Percentiles rank a stretch among this genome's conserved stretches.
phyloP scores from a whole-genome alignment of 2,113 vertebrate species.

The Alligator sinensis region DNA sequence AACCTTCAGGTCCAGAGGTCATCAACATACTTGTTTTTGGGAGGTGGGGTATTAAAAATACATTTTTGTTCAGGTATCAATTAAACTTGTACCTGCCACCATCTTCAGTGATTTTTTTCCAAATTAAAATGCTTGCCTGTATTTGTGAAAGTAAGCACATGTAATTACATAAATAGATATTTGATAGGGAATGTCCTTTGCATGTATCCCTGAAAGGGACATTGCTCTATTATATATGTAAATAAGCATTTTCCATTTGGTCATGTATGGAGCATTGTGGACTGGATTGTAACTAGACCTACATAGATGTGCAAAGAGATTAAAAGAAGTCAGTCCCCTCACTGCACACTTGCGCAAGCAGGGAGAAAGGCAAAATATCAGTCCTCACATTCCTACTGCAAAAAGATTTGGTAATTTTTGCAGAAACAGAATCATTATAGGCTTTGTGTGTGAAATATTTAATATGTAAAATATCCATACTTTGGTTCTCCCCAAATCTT shows the following conservation, averaged over 20 bases:
- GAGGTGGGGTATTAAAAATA: not conserved
- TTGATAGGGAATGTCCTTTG: not conserved
- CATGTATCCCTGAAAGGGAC: not conserved
- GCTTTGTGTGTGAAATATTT: fast-evolving
- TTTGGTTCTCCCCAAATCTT: not conserved
- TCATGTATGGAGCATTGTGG: not conserved
- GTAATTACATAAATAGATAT: not conserved
- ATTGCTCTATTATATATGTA: not conserved
- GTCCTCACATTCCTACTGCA: not conserved
- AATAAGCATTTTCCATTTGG: not conserved
- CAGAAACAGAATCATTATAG: not conserved
- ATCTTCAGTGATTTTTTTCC: not conserved
- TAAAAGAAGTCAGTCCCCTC: not conserved
- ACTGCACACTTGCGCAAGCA: not conserved
- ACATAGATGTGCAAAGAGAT: not conserved
- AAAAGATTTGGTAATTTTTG: not conserved
- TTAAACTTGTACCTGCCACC: not conserved
- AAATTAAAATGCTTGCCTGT: not conserved
- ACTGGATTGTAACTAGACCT: not conserved
- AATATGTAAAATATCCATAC: too few species aligned
- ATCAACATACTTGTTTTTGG: not conserved
- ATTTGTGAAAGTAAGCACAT: not conserved
- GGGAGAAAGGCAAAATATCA: not conserved
- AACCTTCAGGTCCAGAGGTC: not conserved
- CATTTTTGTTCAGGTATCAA: not conserved